Base-by-base conservation (phyloP, 2,888 invertebrate genomes). In the Macaria liturata region DNA sequence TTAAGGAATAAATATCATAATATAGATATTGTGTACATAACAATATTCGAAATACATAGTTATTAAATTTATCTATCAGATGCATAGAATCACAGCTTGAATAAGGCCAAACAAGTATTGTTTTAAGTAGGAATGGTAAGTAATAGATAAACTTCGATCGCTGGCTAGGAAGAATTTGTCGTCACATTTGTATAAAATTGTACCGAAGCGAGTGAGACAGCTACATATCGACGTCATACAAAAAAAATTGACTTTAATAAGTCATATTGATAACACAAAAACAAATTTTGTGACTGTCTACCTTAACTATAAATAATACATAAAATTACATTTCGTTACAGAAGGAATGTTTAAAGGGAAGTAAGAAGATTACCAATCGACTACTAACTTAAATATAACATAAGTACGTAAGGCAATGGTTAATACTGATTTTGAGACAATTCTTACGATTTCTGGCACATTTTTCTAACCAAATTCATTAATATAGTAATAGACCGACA, bases 371-470 rank as follows among this genome's bases (percentile, higher is more conserved):
- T 56, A 51, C 52, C 51, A 59, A 61, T 57, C 39, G 51, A 54
- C 47, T 57, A 56, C 48, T 54, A 52, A 56, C 49, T 59, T 62
- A 51, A 58, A 50, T 57, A 52, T 58, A 63, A 59, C 50, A 48
- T 76, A 78, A 75, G 75, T 76, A 78, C 75, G 69, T 55, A 61
- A 72, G 71, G 72, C 69, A 69, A 73, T 67, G 51, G 64, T 63
- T 78, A 78, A 78, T 78, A 78, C 78, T 78, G 77, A 74, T 74
- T 70, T 59, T 62, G 63, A 72, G 69, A 69, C 54, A 64, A 65
- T 52, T 51, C 66, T 50, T 62, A 61, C 62, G 65, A 68, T 64
- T 76, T 75, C 70, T 77, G 77, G 78, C 74, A 76, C 74, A 67
- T 52, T 52, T 49, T 49, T 43, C 34, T 30, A 44, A 49, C 48